These are phyloP conservation scores for Clivina fossor DNA, from an alignment of 2,888 invertebrate species.

Conservation along the genomic window DNA sequence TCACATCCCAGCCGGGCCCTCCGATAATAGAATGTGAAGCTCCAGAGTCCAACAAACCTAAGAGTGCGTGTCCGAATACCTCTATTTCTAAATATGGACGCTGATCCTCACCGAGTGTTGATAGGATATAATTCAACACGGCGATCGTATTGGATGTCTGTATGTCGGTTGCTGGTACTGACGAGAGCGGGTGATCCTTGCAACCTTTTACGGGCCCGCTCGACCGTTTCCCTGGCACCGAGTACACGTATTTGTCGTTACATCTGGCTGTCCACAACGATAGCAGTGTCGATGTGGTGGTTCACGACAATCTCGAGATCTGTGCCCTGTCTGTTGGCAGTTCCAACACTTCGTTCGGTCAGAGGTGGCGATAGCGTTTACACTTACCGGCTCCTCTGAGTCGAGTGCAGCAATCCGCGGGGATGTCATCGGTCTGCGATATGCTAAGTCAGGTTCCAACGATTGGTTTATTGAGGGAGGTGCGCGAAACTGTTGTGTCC, in stretches of 20 bases:
- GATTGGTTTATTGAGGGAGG: background rate
- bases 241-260: background rate
- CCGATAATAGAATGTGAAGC: background rate
- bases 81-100: constrained; percentile 15
- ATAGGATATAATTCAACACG: constrained; percentile 2
- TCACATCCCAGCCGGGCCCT: background rate
- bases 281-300: background rate
- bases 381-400: too few species aligned
- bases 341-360: too few species aligned
- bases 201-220: background rate
- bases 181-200: background rate
- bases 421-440: too few species aligned
- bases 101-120: background rate
- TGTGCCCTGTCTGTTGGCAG: too few species aligned
- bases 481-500: constrained; percentile 3
- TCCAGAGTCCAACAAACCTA: constrained; percentile 8
- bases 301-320: too few species aligned
- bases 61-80: background rate
- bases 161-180: background rate
- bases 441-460: too few species aligned
- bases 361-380: too few species aligned
- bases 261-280: background rate
- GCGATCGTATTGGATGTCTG: background rate
- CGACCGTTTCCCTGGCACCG: background rate
- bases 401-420: too few species aligned